A percentile compares a stretch with the other conserved stretches of the same genome.
Conservation (phyloP, 2,113 vertebrate genomes). For the Grallaria varia region DNA sequence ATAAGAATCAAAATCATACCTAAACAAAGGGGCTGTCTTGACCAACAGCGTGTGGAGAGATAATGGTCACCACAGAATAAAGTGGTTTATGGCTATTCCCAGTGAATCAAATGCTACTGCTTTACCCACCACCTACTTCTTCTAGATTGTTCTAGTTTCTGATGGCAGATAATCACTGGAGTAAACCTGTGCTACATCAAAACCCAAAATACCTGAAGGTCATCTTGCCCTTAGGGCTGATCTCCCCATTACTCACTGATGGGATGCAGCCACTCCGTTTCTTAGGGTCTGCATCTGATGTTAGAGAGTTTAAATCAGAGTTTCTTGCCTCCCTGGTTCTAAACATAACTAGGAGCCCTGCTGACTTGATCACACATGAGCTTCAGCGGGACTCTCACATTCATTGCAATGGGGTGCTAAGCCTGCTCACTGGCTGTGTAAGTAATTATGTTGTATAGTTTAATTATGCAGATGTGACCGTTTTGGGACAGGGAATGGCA, state of each 20-base stretch:
- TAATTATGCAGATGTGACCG: background rate
- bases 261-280: background rate
- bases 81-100: background rate
- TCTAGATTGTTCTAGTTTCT: background rate
- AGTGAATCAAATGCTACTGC: background rate
- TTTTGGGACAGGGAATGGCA: background rate
- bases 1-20: background rate
- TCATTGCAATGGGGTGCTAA: background rate
- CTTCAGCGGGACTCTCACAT: background rate
- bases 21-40: background rate
- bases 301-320: background rate
- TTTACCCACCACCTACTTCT: background rate
- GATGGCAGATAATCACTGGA: background rate
- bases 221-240: background rate
- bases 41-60: background rate
- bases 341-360: background rate
- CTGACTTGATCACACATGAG: background rate
- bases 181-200: background rate
- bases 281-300: background rate
- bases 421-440: background rate
- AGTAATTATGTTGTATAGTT: background rate
- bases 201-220: background rate
- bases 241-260: background rate
- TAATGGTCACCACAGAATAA: background rate
- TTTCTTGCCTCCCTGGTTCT: background rate